Evolutionary conservation across 1,140 invertebrate genomes (phyloP), one percentile per base, ranked within the genome.

Genomic region (Parasteatoda tepidariorum): DNA sequence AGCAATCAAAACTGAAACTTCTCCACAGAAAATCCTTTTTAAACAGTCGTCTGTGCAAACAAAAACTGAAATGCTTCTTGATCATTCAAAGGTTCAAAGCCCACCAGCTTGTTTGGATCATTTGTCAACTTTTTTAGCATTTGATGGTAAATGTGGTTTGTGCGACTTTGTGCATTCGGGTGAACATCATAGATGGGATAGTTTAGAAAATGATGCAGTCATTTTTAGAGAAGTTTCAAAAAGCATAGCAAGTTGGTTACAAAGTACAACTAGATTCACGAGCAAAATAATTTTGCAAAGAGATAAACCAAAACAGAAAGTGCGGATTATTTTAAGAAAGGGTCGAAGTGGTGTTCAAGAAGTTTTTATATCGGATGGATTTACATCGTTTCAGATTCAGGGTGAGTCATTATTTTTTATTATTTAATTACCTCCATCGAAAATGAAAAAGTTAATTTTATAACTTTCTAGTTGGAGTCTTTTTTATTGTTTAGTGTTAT

Each of bases 101-200:
- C 28, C 74, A 3, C 18, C 62, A 11, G 31, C 26, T 13, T 66
- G 74, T 31, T 22, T 68, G 0, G 76, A 79, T 18, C 48, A 59
- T 26, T 62, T 79, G 26, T 13, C 62, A 6, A 34, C 62, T 33
- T 31, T 55, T 66, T n/a, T 79, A 7, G 24, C 54, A 18, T 18
- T 33, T 9, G 54, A 68, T 38, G 76, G 31, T 22, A 55, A 55
- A 28, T 79, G 76, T 41, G 76, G 76, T 0, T 26, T 79, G 11
- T 79, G 76, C 18, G 76, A 79, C 26, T 79, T 34, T 59, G 41
- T 79, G 13, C 18, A 79, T 9, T 79, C 76, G 28, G 76, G 76
- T 7, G n/a, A 34, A 2, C 76, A 79, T 26, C 22, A 55, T 34
- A 31, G 64, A 57, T 79, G 76, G 76, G 28, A 79, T n/a, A 59